Base-by-base conservation (phyloP, 2,113 vertebrate species). In the Calonectris borealis region DNA sequence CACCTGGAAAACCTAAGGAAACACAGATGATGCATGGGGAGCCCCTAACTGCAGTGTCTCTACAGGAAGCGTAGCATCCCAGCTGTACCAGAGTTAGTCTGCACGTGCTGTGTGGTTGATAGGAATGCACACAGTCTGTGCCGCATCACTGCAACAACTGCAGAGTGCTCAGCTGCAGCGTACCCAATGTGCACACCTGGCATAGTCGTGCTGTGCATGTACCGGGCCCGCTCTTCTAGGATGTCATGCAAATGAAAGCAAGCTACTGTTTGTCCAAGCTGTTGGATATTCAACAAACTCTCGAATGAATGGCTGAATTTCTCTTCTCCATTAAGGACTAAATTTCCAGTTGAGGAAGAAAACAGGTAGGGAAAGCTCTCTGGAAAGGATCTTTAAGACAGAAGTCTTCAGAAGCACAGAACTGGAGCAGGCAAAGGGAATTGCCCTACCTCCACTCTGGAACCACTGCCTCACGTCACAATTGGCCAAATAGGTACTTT, bases 121-220 rank as follows among this genome's bases (percentile, higher is more conserved):
- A 22, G 1, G 6, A 71, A 32, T 3, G 55, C 27, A 31, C 34
- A 22, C 8, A 25, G 7, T 3, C 71, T 48, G 44, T 42, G 25
- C 34, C 1, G 1, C 46, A 21, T 18, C 65, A 8, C 60, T 42
- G n/a, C 60, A 48, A 7, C 12, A 8, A 14, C 26, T 21, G 48
- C 40, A 4, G 31, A 49, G 76, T 15, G 46, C 58, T 48, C 46
- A 42, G 52, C 52, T 36, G 52, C 60, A 61, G 65, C 65, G 7
- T 5, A 20, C 12, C 21, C 3, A 3, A 10, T 0, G 10, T 2
- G 9, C n/a, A 5, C 18, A 4, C 26, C 5, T 10, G 46, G n/a
- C 65, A 42, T 25, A 8, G 46, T 7, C 0, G 1, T 20, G 9
- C 44, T 71, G 15, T 32, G 66, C 13, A 0, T 1, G 31, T 24